Conservation (phyloP, 2,888 invertebrate species). For the Eueremaeus valkanovi region DNA sequence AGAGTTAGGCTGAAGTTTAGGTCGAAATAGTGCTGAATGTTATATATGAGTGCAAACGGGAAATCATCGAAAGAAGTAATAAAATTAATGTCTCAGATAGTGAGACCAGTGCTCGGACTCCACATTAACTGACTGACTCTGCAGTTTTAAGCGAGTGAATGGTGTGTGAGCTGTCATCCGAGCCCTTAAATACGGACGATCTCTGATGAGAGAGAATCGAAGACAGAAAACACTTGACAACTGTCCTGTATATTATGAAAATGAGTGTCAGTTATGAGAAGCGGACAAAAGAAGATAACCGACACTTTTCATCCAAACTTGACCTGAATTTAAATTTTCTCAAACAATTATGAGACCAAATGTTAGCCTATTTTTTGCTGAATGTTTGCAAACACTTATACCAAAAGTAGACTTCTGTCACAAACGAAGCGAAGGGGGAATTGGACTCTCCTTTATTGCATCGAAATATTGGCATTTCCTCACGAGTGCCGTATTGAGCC, state of each 20-base stretch:
- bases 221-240: too few relatives aligned
- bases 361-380: too few relatives aligned
- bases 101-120: background rate
- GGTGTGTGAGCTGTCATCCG: background rate
- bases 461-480: slow-evolving; percentile 5
- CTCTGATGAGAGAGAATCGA: background rate
- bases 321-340: too few relatives aligned
- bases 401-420: background rate
- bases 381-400: background rate
- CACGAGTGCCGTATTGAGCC: background rate
- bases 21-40: background rate
- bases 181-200: background rate
- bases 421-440: background rate
- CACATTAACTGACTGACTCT: background rate
- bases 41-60: background rate
- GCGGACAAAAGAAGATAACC: too few relatives aligned
- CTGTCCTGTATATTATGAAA: too few relatives aligned
- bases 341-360: too few relatives aligned
- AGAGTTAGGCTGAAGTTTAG: too few relatives aligned
- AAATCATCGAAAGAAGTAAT: slow-evolving; percentile 3
- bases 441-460: too few relatives aligned
- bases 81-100: slow-evolving; percentile 3
- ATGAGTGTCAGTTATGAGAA: too few relatives aligned
- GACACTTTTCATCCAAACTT: too few relatives aligned
- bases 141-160: too few relatives aligned